Evolutionary conservation across 2,113 vertebrate genomes (phyloP), one percentile per base, ranked within the genome.

Genomic region (Leptosomus discolor): DNA sequence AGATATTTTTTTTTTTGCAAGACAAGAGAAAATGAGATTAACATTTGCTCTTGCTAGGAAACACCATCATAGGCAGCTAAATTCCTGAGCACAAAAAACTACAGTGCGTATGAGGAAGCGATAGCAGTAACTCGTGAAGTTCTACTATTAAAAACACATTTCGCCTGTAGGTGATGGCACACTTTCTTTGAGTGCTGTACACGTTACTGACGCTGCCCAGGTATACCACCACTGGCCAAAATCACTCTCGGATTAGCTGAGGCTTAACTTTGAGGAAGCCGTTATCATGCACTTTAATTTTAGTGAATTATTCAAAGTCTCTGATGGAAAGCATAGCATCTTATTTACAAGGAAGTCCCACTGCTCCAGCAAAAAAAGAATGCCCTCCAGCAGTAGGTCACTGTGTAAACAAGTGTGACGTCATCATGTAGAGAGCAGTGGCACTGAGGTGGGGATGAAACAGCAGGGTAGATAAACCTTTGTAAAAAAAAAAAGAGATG

Each of bases 271-370:
- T 1, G 6, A 88, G 34, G 54, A 94, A 88, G 65, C 78, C 88
- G 48, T 85, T 90, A 65, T 10, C 36, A 21, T 9, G 48, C 81
- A 60, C 54, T 82, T 70, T 39, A 69, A 88, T 85, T 91, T 68
- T 26, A 84, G 71, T 85, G 93, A 94, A 95, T 96, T 92, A 91
- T 87, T 95, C 80, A 70, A 90, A 53, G 46, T 30, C 63, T 76
- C 80, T n/a, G 53, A 90, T 5, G 39, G 48, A 92, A 88, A 79
- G 61, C 64, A 91, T 2, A 75, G 45, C 64, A 53, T 53, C 76
- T 95, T 65, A 92, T 94, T 96, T 92, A 94, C 53, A 82, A 92
- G 69, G 19, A 63, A 91, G 48, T 30, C 68, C 29, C 50, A 34
- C 0, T 80, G 63, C 67, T 93, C 63, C 43, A 61, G 74, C 43